Evolutionary conservation across 2,113 vertebrate genomes (phyloP).

Genomic region (Peromyscus maniculatus): DNA sequence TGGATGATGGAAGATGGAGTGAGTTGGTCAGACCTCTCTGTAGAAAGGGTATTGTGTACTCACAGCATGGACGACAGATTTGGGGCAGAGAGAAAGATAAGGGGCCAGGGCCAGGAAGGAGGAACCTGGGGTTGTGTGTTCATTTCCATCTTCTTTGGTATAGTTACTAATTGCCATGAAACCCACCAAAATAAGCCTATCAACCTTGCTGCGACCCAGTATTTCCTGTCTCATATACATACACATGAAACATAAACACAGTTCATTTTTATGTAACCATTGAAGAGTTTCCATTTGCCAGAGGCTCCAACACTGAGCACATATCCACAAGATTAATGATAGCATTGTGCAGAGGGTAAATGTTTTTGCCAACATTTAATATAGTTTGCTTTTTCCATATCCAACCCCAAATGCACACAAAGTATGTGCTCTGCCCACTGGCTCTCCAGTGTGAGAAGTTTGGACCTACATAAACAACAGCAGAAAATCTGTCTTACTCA

Average conservation of each 20-base stretch:
- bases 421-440: slow-evolving; percentile 24
- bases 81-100: not conserved
- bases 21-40: not conserved
- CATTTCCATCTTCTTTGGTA: slow-evolving; percentile 10
- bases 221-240: not conserved
- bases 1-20: not conserved
- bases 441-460: not conserved
- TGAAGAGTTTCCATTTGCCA: slow-evolving; percentile 54
- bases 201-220: not conserved
- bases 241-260: slow-evolving; percentile 48
- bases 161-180: not conserved
- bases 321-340: slow-evolving; percentile 17
- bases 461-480: slow-evolving; percentile 36
- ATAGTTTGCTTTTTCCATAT: slow-evolving; percentile 49
- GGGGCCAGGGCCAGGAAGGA: not conserved
- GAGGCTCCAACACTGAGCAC: not conserved
- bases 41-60: not conserved
- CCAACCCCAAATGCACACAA: slow-evolving; percentile 49
- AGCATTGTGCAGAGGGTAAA: slow-evolving; percentile 12
- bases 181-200: not conserved
- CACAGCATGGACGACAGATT: not conserved
- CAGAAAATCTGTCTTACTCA: slow-evolving; percentile 83
- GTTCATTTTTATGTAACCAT: slow-evolving; percentile 34
- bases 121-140: not conserved
- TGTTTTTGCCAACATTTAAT: slow-evolving; percentile 61